Percentiles rank a stretch among this genome's conserved stretches.
phyloP scores from a whole-genome alignment of 2,888 invertebrate species.

The Altica lythri region DNA sequence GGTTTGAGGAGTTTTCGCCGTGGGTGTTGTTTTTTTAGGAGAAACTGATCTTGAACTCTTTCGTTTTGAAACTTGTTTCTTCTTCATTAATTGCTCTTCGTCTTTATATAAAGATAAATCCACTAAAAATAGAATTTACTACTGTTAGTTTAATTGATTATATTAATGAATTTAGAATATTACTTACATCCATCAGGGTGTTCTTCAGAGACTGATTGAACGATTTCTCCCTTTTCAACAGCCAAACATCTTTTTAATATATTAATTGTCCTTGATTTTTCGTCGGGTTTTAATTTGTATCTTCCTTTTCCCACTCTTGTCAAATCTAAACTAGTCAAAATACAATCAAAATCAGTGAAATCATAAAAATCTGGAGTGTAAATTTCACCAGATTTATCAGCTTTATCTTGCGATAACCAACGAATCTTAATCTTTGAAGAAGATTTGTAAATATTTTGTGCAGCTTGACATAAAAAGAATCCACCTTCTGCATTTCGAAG shows the following conservation, averaged over 20 bases:
- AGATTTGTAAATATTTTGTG: conserved; percentile 87
- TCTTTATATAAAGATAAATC: conserved; percentile 83
- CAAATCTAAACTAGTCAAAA: conserved; percentile 82
- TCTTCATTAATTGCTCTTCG: conserved; percentile 72
- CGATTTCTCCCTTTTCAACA: conserved; percentile 70
- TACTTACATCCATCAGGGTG: conserved; percentile 84
- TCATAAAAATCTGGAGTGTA: conserved; percentile 84
- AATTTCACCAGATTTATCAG: conserved; percentile 28
- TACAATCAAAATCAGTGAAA: conserved; percentile 85
- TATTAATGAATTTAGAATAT: not conserved
- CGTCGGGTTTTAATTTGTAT: conserved; percentile 72
- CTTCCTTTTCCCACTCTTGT: conserved; percentile 73
- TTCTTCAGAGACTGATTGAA: conserved; percentile 71
- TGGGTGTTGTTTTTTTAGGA: conserved; percentile 24
- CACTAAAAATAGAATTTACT: no score
- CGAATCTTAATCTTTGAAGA: conserved; percentile 86
- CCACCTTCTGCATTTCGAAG: conserved; percentile 88
- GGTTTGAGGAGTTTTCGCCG: conserved; percentile 45
- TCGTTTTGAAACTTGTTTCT: conserved; percentile 49
- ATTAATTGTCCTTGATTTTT: conserved; percentile 77
- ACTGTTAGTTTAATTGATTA: no score
- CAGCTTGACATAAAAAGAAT: conserved; percentile 86
- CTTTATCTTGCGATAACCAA: conserved; percentile 82
- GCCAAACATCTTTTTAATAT: conserved; percentile 83
- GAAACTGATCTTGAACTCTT: conserved; percentile 40